phyloP scores from a whole-genome alignment of 2,888 invertebrate species.

The Eucera pruinosa region DNA sequence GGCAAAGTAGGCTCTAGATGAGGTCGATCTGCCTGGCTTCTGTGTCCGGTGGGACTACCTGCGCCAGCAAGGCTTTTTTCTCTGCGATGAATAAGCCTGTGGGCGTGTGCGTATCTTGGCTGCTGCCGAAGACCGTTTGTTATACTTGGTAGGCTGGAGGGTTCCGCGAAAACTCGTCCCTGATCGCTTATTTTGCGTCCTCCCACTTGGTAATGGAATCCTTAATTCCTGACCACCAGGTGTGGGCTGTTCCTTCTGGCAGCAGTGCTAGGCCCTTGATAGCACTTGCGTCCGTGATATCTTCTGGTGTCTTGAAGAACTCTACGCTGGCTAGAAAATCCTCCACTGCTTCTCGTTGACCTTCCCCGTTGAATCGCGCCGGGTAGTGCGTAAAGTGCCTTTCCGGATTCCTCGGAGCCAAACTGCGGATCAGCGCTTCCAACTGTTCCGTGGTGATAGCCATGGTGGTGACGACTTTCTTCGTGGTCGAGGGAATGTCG shows the following conservation, averaged over 20 bases:
- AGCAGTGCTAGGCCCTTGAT: constrained; percentile 1
- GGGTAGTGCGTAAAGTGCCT: not conserved
- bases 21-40: too few species aligned
- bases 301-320: not conserved
- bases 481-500: too few species aligned
- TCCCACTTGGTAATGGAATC: not conserved
- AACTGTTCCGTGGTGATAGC: too few species aligned
- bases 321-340: not conserved
- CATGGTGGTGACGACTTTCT: too few species aligned
- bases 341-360: not conserved
- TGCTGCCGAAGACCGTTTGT: not conserved
- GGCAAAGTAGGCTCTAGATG: too few species aligned
- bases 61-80: not conserved
- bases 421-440: not conserved
- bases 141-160: constrained; percentile 5
- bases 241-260: not conserved
- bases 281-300: not conserved
- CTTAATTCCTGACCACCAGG: constrained; percentile 13
- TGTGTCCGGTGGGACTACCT: not conserved
- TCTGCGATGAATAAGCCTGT: constrained; percentile 1
- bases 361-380: not conserved
- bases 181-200: not conserved
- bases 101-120: not conserved
- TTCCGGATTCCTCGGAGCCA: not conserved
- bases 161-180: not conserved